phyloP scores from a whole-genome alignment of 1,140 invertebrate species.

The Ditylenchus dipsaci region DNA sequence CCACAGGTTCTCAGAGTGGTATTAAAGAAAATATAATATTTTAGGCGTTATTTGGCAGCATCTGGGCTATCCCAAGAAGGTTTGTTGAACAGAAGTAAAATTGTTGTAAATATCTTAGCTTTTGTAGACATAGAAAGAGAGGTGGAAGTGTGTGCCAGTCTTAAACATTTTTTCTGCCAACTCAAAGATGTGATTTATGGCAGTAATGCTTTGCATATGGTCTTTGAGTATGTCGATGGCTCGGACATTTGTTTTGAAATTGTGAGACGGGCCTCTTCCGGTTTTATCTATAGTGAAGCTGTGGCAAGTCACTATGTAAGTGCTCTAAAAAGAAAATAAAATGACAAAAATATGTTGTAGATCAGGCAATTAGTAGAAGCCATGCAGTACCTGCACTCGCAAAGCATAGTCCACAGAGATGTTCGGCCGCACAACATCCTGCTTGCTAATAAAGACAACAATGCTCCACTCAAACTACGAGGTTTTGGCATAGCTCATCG shows the following conservation, averaged over 20 bases:
- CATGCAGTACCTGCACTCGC: slow-evolving; percentile 52
- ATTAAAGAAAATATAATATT: too few relatives aligned
- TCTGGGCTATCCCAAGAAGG: slow-evolving; percentile 50
- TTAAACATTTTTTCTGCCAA: slow-evolving; percentile 98
- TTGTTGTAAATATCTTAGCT: neutral
- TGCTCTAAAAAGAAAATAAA: too few relatives aligned
- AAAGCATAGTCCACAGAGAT: slow-evolving; percentile 52
- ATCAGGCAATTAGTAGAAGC: slow-evolving; percentile 51
- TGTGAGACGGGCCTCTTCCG: slow-evolving; percentile 83
- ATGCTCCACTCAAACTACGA: slow-evolving; percentile 90
- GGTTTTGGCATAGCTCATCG: slow-evolving; percentile 95
- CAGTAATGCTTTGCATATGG: slow-evolving; percentile 95
- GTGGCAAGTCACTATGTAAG: slow-evolving; percentile 78
- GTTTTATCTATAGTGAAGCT: slow-evolving; percentile 97
- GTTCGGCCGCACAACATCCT: slow-evolving; percentile 64
- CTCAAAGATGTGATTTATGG: slow-evolving; percentile 95
- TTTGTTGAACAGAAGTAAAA: slow-evolving; percentile 11
- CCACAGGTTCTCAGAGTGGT: too few relatives aligned
- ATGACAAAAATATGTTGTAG: slow-evolving; percentile 52
- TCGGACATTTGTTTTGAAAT: slow-evolving; percentile 97
- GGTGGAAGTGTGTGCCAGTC: slow-evolving; percentile 95
- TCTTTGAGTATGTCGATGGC: slow-evolving; percentile 64
- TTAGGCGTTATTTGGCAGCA: slow-evolving; percentile 25
- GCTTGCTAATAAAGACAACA: slow-evolving; percentile 91
- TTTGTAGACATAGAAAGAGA: slow-evolving; percentile 84